Conservation (phyloP, 1,140 invertebrate genomes). For the Dendroctonus valens region DNA sequence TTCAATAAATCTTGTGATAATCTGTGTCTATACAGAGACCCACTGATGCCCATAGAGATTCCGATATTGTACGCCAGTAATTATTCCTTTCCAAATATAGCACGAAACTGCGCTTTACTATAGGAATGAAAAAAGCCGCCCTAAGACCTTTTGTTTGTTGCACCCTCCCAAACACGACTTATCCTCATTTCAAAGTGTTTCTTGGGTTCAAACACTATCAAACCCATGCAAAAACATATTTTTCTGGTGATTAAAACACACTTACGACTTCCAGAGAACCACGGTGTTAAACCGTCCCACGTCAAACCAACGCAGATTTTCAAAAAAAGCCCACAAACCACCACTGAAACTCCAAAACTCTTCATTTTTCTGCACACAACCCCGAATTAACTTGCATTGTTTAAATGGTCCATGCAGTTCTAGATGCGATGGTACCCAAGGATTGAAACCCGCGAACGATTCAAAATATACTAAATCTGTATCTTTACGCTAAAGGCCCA, state of each 20-base stretch:
- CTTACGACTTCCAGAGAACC: slow-evolving; percentile 53
- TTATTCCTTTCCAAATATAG: too few relatives aligned
- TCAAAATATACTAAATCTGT: slow-evolving; percentile 10
- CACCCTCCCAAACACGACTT: too few relatives aligned
- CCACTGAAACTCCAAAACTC: neutral
- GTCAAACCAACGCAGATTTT: slow-evolving; percentile 1
- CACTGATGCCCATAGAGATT: too few relatives aligned
- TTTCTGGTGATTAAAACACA: neutral
- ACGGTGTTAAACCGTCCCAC: slow-evolving; percentile 53
- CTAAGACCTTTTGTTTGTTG: too few relatives aligned
- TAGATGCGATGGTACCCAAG: neutral
- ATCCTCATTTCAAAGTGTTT: too few relatives aligned
- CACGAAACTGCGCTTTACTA: too few relatives aligned
- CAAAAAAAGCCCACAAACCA: neutral
- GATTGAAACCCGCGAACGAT: neutral
- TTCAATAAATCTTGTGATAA: neutral
- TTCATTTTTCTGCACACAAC: neutral
- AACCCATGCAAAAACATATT: too few relatives aligned
- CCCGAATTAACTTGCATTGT: neutral
- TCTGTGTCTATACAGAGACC: neutral
- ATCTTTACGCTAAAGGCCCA: slow-evolving; percentile 12
- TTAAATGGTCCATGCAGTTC: neutral
- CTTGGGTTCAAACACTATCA: too few relatives aligned
- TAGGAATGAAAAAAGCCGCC: too few relatives aligned
- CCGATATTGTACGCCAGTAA: too few relatives aligned